A percentile compares a stretch with the other conserved stretches of the same genome.
phyloP scores from a whole-genome alignment of 2,797 vertebrate genomes.

The Loris lydekkerianus region DNA sequence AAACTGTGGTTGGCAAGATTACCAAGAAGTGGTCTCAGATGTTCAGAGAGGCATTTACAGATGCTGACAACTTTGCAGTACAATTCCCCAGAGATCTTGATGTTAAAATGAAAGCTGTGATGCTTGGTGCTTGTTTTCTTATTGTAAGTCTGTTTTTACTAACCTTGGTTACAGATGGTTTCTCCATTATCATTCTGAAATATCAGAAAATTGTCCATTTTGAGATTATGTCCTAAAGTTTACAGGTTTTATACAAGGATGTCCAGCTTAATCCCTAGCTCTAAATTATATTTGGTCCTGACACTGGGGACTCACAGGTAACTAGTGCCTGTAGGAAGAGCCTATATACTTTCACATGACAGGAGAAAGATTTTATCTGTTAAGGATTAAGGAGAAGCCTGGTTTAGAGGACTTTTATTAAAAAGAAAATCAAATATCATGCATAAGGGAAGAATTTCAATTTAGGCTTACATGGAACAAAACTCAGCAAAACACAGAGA shows the following conservation, averaged over 20 bases:
- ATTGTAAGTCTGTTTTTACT: slow-evolving; percentile 87
- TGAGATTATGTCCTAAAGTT: not conserved
- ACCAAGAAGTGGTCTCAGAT: slow-evolving; percentile 91
- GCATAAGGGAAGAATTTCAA: not conserved
- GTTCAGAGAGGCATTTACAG: slow-evolving; percentile 88
- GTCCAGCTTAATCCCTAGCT: not conserved
- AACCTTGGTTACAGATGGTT: not conserved
- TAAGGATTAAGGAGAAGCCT: not conserved
- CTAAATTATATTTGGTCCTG: slow-evolving; percentile 25
- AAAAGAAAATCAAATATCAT: not conserved
- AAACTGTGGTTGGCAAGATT: slow-evolving; percentile 77
- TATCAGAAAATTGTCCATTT: not conserved
- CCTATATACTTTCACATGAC: not conserved
- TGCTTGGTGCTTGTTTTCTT: slow-evolving; percentile 91
- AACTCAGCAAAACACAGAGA: not conserved
- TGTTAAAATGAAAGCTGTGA: slow-evolving; percentile 91
- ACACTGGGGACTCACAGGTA: not conserved
- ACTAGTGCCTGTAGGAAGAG: not conserved
- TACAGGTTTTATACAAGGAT: not conserved
- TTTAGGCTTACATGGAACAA: not conserved
- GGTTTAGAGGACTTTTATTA: not conserved
- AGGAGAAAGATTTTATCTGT: not conserved
- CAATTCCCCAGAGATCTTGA: slow-evolving; percentile 91
- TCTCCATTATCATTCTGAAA: not conserved
- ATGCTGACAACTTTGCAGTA: slow-evolving; percentile 90